Evolutionary conservation across 2,888 invertebrate genomes (phyloP).

Genomic region (Smittia sp.): DNA sequence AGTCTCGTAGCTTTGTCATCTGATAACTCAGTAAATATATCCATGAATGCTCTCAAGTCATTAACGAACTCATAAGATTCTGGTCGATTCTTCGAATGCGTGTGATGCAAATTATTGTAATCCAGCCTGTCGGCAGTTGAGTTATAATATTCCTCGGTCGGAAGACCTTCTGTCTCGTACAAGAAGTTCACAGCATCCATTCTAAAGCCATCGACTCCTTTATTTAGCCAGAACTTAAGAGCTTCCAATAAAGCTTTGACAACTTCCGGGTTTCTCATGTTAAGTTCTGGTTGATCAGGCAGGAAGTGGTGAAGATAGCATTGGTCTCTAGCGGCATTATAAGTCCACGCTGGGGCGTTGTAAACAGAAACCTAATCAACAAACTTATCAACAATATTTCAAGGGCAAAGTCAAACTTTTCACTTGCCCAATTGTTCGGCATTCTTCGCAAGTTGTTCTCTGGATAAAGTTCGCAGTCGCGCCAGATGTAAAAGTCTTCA

Average conservation of each 20-base stretch:
- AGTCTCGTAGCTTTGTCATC: slow-evolving; percentile 50
- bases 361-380: slow-evolving; percentile 54
- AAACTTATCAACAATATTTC: slow-evolving; percentile 35
- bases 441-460: not conserved
- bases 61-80: slow-evolving; percentile 52
- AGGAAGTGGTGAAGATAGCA: slow-evolving; percentile 81
- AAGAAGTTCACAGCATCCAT: slow-evolving; percentile 71
- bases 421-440: slow-evolving; percentile 43
- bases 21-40: slow-evolving; percentile 58
- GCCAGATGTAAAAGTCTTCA: slow-evolving; percentile 76
- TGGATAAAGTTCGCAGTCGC: slow-evolving; percentile 45
- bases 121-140: slow-evolving; percentile 54
- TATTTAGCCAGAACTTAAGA: slow-evolving; percentile 75
- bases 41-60: slow-evolving; percentile 52
- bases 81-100: not conserved
- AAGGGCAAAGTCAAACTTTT: not conserved
- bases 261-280: slow-evolving; percentile 64
- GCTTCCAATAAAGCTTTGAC: slow-evolving; percentile 64
- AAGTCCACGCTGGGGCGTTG: slow-evolving; percentile 72
- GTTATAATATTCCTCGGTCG: slow-evolving; percentile 59
- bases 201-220: slow-evolving; percentile 83
- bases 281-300: slow-evolving; percentile 73
- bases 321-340: slow-evolving; percentile 62
- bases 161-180: slow-evolving; percentile 58
- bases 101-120: slow-evolving; percentile 44